Conservation (phyloP, 1,140 invertebrate species). For the Drosophila repletoides region DNA sequence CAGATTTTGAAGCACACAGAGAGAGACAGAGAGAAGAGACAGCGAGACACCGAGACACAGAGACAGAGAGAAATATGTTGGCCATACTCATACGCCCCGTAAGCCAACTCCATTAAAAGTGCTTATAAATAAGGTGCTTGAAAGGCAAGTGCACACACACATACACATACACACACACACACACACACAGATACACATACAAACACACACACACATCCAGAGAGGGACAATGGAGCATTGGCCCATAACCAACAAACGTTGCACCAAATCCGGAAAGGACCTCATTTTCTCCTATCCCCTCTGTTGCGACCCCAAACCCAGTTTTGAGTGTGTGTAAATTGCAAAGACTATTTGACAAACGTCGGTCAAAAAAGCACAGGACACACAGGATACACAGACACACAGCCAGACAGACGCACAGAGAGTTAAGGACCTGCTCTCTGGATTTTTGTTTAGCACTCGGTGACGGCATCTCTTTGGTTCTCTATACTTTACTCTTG, state of each 20-base stretch:
- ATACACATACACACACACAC: constrained; percentile 19
- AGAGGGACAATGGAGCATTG: constrained; percentile 55
- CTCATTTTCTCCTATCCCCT: neutral
- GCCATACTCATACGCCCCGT: constrained; percentile 61
- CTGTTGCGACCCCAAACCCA: constrained; percentile 37
- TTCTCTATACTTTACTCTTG: constrained; percentile 13
- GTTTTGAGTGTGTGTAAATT: constrained; percentile 74
- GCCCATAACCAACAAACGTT: constrained; percentile 73
- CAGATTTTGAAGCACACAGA: constrained; percentile 74
- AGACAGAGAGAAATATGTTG: constrained; percentile 42
- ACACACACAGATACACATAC: neutral
- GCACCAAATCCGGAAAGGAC: constrained; percentile 44
- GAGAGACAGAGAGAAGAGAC: constrained; percentile 8
- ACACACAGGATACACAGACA: constrained; percentile 35
- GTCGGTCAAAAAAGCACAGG: constrained; percentile 70
- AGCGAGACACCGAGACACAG: constrained; percentile 19
- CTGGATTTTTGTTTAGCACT: constrained; percentile 75
- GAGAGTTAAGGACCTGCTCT: constrained; percentile 68
- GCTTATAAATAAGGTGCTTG: constrained; percentile 80
- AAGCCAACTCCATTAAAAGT: constrained; percentile 80
- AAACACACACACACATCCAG: constrained; percentile 10
- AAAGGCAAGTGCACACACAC: constrained; percentile 70
- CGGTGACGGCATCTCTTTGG: constrained; percentile 40
- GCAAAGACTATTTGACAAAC: constrained; percentile 80
- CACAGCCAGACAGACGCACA: constrained; percentile 33